A percentile compares a stretch with the other conserved stretches of the same genome.
Conservation (phyloP, 2,888 invertebrate genomes). For the Nasonovia ribisnigri region DNA sequence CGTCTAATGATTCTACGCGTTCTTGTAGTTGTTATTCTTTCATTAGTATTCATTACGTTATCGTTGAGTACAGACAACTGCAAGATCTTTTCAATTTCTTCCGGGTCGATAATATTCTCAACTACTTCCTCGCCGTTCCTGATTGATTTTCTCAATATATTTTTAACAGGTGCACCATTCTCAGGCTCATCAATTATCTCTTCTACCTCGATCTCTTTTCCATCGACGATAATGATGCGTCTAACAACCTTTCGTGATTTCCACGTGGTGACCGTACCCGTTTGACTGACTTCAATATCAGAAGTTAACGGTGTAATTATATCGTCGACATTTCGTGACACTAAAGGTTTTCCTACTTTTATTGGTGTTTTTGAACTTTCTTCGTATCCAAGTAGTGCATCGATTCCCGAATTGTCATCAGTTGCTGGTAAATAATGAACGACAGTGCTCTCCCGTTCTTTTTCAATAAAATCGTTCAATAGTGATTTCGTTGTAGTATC, state of each 20-base stretch:
- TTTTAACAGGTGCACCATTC: not conserved
- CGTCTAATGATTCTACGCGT: not conserved
- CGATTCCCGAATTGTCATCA: too few relatives aligned
- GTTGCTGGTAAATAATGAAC: too few relatives aligned
- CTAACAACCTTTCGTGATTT: not conserved
- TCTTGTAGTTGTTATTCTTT: not conserved
- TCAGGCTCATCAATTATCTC: not conserved
- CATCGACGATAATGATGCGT: not conserved
- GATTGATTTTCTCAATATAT: not conserved
- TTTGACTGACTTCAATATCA: not conserved
- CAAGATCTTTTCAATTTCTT: not conserved
- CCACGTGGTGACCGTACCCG: not conserved
- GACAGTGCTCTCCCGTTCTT: conserved; percentile 8
- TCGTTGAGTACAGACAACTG: not conserved
- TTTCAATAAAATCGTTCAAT: conserved; percentile 19
- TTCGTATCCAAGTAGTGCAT: too few relatives aligned
- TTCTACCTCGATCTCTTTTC: not conserved
- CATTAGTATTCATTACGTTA: not conserved
- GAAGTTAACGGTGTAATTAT: not conserved
- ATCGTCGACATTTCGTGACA: too few relatives aligned
- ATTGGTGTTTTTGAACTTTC: too few relatives aligned
- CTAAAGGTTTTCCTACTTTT: too few relatives aligned
- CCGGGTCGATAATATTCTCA: not conserved
- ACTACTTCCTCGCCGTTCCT: not conserved
- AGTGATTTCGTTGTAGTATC: not conserved